Evolutionary conservation across 2,113 vertebrate species (phyloP).

Genomic region (Regulus satrapa): DNA sequence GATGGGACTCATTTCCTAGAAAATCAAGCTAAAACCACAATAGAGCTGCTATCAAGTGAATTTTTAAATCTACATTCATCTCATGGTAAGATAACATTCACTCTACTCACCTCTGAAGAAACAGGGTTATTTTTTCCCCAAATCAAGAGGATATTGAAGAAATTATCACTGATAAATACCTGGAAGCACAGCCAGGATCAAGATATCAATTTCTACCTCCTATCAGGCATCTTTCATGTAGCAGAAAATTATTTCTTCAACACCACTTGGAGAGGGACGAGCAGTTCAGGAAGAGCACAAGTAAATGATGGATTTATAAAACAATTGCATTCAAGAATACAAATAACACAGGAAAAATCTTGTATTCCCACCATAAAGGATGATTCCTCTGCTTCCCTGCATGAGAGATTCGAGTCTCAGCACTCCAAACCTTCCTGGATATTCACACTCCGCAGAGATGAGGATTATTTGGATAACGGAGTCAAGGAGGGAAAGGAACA

Average conservation of each 20-base stretch:
- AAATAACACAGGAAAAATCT: not conserved
- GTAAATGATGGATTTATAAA: not conserved
- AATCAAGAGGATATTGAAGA: conserved; percentile 57
- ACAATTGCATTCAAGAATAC: not conserved
- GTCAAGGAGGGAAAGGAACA: not conserved
- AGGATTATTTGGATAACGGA: not conserved
- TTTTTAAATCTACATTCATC: conserved; percentile 30
- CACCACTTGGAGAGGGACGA: not conserved
- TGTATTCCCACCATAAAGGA: not conserved
- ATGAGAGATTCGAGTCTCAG: not conserved
- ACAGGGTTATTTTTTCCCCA: not conserved
- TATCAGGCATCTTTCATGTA: not conserved
- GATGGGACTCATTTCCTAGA: conserved; percentile 33
- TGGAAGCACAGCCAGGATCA: not conserved
- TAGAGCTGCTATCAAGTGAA: not conserved
- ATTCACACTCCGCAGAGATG: not conserved
- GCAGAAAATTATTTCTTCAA: not conserved
- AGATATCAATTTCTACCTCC: not conserved
- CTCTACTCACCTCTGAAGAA: not conserved
- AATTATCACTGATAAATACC: conserved; percentile 6
- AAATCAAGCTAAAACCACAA: conserved; percentile 27
- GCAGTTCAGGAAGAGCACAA: not conserved
- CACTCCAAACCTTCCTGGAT: not conserved
- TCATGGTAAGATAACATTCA: not conserved
- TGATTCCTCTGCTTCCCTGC: rapidly evolving